phyloP scores from a whole-genome alignment of 2,888 invertebrate species.

The Clostera curtula region DNA sequence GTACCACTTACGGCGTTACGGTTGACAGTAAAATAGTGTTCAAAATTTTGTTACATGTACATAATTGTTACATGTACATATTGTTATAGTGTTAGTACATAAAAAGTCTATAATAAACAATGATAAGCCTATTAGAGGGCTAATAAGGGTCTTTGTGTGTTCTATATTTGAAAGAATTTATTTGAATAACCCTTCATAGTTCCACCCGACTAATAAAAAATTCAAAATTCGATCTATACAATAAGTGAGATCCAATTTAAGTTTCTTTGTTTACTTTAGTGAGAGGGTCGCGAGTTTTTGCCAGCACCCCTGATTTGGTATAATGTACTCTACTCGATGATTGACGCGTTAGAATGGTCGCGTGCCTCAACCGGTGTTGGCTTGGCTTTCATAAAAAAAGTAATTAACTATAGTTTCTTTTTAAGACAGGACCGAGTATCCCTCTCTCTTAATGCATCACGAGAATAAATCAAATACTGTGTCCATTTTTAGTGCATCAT shows the following conservation, averaged over 20 bases:
- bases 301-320: conserved; percentile 21
- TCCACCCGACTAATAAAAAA: conserved; percentile 33
- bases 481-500: too few species aligned
- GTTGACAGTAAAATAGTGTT: too few species aligned
- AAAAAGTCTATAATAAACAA: too few species aligned
- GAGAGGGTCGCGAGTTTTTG: conserved; percentile 30
- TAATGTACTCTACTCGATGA: conserved; percentile 28
- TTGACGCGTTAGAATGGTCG: conserved; percentile 33
- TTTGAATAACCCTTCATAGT: conserved; percentile 17
- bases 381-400: conserved; percentile 12
- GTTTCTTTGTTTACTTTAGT: conserved; percentile 35
- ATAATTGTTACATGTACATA: too few species aligned
- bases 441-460: background rate
- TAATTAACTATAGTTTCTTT: background rate
- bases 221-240: conserved; percentile 38
- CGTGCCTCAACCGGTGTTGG: conserved; percentile 22
- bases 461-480: background rate
- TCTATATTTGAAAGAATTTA: too few species aligned
- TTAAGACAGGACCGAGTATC: background rate
- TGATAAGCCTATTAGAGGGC: too few species aligned
- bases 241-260: conserved; percentile 44
- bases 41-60: too few species aligned
- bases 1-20: too few species aligned
- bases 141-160: too few species aligned
- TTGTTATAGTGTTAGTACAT: too few species aligned